Conservation (phyloP, 2,113 vertebrate species). For the Mormoops blainvillei region DNA sequence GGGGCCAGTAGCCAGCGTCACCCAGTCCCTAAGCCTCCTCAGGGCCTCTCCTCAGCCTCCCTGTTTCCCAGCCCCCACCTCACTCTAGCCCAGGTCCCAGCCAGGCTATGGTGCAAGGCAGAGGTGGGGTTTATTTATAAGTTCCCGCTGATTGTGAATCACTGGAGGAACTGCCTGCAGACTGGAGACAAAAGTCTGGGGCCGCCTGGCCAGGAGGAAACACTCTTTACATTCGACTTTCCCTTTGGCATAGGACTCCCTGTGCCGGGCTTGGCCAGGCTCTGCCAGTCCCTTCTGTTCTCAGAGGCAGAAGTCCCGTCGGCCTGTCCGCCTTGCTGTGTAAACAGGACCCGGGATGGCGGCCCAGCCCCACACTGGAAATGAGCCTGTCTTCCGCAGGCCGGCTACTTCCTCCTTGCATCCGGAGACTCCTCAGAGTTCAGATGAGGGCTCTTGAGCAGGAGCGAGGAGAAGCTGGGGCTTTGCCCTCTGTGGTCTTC, state of each 20-base stretch:
- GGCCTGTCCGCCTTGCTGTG: constrained; percentile 71
- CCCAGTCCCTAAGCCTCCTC: constrained; percentile 27
- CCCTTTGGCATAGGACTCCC: constrained; percentile 78
- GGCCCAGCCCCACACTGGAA: constrained; percentile 62
- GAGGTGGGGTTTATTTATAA: constrained; percentile 84
- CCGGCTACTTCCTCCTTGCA: constrained; percentile 56
- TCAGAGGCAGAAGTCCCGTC: constrained; percentile 60
- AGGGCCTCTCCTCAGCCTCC: constrained; percentile 20
- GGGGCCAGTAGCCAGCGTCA: neutral
- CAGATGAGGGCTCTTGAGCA: constrained; percentile 17
- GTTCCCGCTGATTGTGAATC: constrained; percentile 81
- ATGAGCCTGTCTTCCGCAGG: constrained; percentile 68
- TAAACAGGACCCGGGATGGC: constrained; percentile 73
- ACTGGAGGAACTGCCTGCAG: constrained; percentile 79
- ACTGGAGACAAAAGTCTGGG: constrained; percentile 85
- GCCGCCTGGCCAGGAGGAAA: constrained; percentile 81
- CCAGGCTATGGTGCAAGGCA: constrained; percentile 20
- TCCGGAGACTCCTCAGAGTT: constrained; percentile 59
- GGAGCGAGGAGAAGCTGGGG: neutral
- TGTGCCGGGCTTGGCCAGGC: constrained; percentile 62
- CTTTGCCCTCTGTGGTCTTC: neutral
- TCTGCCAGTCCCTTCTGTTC: constrained; percentile 69
- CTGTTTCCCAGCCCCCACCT: neutral
- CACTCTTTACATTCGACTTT: constrained; percentile 78
- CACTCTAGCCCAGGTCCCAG: neutral